A percentile compares a stretch with the other conserved stretches of the same genome.
Evolutionary conservation across 2,888 invertebrate species (phyloP).

Genomic region (Drosophila sordidapex): DNA sequence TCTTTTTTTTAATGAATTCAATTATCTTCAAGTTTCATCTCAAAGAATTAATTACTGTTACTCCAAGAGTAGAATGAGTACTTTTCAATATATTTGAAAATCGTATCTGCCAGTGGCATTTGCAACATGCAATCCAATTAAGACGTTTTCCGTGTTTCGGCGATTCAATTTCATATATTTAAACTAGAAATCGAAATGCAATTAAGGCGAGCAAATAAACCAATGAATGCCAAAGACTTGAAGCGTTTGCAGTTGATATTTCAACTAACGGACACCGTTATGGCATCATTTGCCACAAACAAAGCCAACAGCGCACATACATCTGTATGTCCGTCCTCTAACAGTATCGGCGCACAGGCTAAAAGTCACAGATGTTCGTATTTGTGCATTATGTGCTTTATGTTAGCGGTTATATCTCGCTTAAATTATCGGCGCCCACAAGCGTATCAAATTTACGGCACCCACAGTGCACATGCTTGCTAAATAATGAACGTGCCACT

Average conservation of each 20-base stretch:
- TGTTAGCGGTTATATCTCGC: slow-evolving; percentile 51
- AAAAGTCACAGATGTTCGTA: slow-evolving; percentile 57
- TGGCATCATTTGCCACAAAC: slow-evolving; percentile 55
- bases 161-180: slow-evolving; percentile 56
- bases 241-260: slow-evolving; percentile 32
- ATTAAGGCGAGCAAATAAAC: slow-evolving; percentile 63
- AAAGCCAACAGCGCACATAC: slow-evolving; percentile 42
- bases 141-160: slow-evolving; percentile 6
- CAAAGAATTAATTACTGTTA: neutral
- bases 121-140: slow-evolving; percentile 40
- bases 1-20: neutral
- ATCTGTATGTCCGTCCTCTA: slow-evolving; percentile 3
- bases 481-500: slow-evolving; percentile 33
- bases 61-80: neutral
- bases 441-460: slow-evolving; percentile 75
- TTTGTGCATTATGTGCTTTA: slow-evolving; percentile 16
- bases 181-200: slow-evolving; percentile 68
- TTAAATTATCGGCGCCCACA: slow-evolving; percentile 73
- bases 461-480: slow-evolving; percentile 46
- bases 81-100: slow-evolving; percentile 5
- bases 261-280: slow-evolving; percentile 56
- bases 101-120: slow-evolving; percentile 8
- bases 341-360: slow-evolving; percentile 21
- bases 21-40: neutral
- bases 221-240: slow-evolving; percentile 7